phyloP scores from a whole-genome alignment of 2,888 invertebrate species.

The Cheiracanthium punctorium region DNA sequence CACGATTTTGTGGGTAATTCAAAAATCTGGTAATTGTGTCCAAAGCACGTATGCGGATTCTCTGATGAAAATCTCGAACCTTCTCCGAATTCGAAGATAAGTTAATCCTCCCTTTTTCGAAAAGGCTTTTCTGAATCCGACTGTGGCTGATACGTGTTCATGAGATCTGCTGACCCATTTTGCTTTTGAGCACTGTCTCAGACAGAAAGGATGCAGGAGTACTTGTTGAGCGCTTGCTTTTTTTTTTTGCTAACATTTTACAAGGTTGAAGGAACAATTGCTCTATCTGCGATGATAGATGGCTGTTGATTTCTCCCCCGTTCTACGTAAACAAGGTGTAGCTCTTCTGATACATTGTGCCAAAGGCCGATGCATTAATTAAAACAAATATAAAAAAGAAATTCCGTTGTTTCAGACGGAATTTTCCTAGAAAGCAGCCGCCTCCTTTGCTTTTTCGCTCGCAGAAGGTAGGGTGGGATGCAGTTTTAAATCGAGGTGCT shows the following conservation, averaged over 20 bases:
- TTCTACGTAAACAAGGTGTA: conserved; percentile 14
- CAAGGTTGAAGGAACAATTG: neutral
- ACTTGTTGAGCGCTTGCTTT: neutral
- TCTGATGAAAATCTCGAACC: no score
- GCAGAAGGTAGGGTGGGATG: neutral
- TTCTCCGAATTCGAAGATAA: no score
- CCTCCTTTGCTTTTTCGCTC: neutral
- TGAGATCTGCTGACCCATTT: neutral
- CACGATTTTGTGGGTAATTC: no score
- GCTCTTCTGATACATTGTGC: conserved; percentile 22
- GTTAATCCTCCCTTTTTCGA: no score
- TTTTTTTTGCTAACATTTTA: no score
- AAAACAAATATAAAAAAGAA: conserved; percentile 37
- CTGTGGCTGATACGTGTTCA: no score
- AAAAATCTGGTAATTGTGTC: no score
- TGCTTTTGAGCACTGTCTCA: neutral
- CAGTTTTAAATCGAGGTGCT: conserved; percentile 50
- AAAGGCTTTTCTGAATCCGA: no score
- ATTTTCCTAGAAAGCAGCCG: conserved; percentile 29
- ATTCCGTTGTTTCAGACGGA: conserved; percentile 40
- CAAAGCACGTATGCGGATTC: no score
- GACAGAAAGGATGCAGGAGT: neutral
- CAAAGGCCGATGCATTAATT: conserved; percentile 47
- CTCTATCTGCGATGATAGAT: neutral
- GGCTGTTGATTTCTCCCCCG: no score